phyloP scores from a whole-genome alignment of 2,888 invertebrate species.

The Dioctria linearis region DNA sequence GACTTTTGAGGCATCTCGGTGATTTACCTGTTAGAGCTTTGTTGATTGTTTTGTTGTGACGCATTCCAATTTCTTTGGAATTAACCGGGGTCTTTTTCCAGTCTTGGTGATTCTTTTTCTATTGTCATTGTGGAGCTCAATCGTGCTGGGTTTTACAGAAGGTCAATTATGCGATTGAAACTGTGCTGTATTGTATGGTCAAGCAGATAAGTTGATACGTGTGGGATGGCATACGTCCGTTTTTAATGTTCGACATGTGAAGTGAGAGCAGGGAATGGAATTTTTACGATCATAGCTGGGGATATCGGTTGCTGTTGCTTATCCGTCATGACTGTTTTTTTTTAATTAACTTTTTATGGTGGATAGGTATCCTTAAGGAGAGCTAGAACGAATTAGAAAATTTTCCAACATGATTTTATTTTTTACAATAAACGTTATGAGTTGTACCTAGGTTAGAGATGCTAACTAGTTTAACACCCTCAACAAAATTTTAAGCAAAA shows the following conservation, averaged over 20 bases:
- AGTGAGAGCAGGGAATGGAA: not conserved
- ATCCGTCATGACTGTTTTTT: too few species aligned
- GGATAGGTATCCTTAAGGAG: too few species aligned
- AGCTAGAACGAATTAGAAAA: too few species aligned
- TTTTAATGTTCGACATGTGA: not conserved
- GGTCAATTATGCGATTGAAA: not conserved
- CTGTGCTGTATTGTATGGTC: not conserved
- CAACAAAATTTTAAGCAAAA: too few species aligned
- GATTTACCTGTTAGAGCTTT: constrained; percentile 52
- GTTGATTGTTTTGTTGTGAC: constrained; percentile 19
- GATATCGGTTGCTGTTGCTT: too few species aligned
- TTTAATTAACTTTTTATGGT: too few species aligned
- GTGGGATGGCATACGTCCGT: not conserved
- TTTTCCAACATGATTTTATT: too few species aligned
- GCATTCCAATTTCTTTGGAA: constrained; percentile 36
- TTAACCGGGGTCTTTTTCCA: not conserved
- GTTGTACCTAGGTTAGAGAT: too few species aligned
- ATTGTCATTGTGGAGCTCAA: constrained; percentile 13
- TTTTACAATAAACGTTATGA: too few species aligned
- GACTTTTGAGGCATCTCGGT: constrained; percentile 49
- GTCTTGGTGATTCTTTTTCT: not conserved
- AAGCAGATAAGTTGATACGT: not conserved
- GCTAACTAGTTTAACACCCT: too few species aligned
- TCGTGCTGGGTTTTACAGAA: constrained; percentile 17
- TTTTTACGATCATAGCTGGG: not conserved